Percentiles rank a stretch among this genome's conserved stretches.
phyloP scores from a whole-genome alignment of 2,888 invertebrate genomes.

The Heteromyza rotundicornis region DNA sequence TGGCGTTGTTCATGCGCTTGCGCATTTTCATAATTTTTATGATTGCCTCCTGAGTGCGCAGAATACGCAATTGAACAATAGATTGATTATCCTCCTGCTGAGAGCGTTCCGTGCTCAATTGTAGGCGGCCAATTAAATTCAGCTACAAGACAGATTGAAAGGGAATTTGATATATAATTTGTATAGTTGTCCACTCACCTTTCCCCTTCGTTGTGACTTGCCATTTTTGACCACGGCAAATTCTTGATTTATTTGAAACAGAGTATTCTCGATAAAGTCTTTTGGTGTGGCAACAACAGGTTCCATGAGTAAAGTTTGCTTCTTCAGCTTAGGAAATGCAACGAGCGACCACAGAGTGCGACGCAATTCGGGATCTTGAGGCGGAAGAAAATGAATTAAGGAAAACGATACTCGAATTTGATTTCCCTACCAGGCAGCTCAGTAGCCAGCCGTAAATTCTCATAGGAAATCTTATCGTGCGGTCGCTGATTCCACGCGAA shows the following conservation, averaged over 20 bases:
- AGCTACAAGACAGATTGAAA: conserved; percentile 63
- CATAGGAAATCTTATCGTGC: conserved; percentile 91
- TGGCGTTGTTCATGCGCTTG: conserved; percentile 90
- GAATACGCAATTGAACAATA: conserved; percentile 93
- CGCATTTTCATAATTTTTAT: conserved; percentile 99
- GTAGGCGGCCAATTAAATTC: conserved; percentile 94
- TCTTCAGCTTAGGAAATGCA: conserved; percentile 93
- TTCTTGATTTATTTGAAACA: conserved; percentile 97
- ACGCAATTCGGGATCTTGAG: conserved; percentile 82
- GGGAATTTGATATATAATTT: conserved; percentile 8
- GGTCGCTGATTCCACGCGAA: conserved; percentile 99
- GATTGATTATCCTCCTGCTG: conserved; percentile 98
- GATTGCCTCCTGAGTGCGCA: conserved; percentile 94
- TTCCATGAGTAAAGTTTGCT: conserved; percentile 85
- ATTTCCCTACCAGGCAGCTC: conserved; percentile 79
- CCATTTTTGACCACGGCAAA: conserved; percentile 95
- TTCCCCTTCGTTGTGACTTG: conserved; percentile 92
- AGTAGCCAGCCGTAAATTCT: conserved; percentile 94
- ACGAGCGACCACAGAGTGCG: conserved; percentile 95
- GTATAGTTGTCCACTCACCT: conserved; percentile 64
- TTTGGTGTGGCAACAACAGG: conserved; percentile 85
- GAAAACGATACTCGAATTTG: too few relatives aligned
- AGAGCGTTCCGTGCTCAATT: conserved; percentile 92
- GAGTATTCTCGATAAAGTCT: conserved; percentile 90
- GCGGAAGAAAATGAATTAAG: conserved; percentile 14